Conservation (phyloP, 2,797 vertebrate species). For the Acipenser oxyrinchus region DNA sequence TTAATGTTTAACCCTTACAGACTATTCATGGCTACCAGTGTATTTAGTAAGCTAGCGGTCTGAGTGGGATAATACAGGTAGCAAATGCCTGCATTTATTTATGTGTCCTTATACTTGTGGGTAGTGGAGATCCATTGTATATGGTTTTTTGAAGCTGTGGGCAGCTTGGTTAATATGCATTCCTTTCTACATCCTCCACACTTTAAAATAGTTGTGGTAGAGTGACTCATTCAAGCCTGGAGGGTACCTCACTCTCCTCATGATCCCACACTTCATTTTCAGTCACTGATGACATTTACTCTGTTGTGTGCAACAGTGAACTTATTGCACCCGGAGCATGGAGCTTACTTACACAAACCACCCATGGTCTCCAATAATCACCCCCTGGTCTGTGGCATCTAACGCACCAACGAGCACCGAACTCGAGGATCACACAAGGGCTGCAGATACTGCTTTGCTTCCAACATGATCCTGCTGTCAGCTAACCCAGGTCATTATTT, state of each 20-base stretch:
- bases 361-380: neutral
- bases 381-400: neutral
- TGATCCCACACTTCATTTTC: neutral
- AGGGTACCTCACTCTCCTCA: neutral
- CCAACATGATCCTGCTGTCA: no score
- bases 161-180: no score
- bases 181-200: no score
- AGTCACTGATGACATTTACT: neutral
- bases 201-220: neutral
- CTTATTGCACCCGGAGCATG: neutral
- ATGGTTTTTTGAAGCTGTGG: no score
- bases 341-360: neutral
- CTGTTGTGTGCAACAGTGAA: neutral
- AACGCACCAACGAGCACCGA: neutral
- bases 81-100: no score
- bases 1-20: no score
- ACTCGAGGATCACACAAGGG: neutral
- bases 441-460: neutral
- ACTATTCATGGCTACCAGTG: no score
- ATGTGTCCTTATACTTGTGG: no score
- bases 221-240: neutral
- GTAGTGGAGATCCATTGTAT: no score
- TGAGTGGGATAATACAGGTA: no score
- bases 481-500: no score
- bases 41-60: no score